Evolutionary conservation across 2,888 invertebrate genomes (phyloP).

Genomic region (Zeuzera pyrina): DNA sequence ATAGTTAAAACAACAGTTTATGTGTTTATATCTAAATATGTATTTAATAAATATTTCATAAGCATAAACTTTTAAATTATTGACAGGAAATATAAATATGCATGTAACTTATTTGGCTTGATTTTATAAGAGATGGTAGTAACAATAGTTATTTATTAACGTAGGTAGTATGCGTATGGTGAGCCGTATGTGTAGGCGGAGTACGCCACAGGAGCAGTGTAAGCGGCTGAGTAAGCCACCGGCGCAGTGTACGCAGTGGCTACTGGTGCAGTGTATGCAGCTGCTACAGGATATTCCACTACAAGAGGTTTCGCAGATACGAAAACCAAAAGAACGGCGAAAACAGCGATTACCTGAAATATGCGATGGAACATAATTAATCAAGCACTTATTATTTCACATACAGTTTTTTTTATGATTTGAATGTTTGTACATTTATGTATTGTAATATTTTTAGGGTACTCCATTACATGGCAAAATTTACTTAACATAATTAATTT

Average conservation of each 20-base stretch:
- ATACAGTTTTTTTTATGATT: too few relatives aligned
- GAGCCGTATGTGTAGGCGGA: slow-evolving; percentile 33
- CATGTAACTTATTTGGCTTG: background rate
- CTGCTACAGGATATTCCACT: slow-evolving; percentile 46
- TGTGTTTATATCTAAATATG: too few relatives aligned
- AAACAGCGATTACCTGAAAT: slow-evolving; percentile 48
- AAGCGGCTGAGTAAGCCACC: slow-evolving; percentile 43
- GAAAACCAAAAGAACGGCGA: slow-evolving; percentile 68
- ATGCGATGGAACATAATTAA: slow-evolving; percentile 2
- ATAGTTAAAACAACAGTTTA: too few relatives aligned
- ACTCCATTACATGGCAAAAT: too few relatives aligned
- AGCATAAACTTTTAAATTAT: too few relatives aligned
- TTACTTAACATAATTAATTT: too few relatives aligned
- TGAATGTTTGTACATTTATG: too few relatives aligned
- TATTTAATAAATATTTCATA: too few relatives aligned
- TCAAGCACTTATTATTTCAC: slow-evolving; percentile 13
- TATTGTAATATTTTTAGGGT: too few relatives aligned
- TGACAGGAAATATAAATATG: too few relatives aligned
- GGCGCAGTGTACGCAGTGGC: slow-evolving; percentile 67
- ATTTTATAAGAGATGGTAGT: background rate
- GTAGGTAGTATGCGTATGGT: slow-evolving; percentile 51
- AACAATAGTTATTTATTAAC: slow-evolving; percentile 20
- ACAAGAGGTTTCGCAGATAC: slow-evolving; percentile 63
- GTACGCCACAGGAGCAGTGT: slow-evolving; percentile 26
- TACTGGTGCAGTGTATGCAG: slow-evolving; percentile 56